Evolutionary conservation across 2,888 invertebrate genomes (phyloP).

Genomic region (Pomacea canaliculata): DNA sequence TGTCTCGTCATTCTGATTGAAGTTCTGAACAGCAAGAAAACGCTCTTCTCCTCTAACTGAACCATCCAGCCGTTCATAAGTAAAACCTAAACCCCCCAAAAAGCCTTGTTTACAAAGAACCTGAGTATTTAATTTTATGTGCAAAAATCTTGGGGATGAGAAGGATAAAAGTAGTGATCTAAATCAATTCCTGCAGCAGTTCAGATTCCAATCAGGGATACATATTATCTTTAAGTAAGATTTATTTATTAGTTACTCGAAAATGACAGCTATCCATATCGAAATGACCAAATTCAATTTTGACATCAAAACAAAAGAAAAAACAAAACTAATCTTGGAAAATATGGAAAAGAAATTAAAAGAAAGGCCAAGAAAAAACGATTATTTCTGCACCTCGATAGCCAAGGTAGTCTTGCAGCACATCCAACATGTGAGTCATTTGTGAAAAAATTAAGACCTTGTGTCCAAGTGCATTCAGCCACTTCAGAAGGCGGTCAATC

Average conservation of each 20-base stretch:
- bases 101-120: too few relatives aligned
- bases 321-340: too few relatives aligned
- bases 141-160: background rate
- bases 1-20: conserved; percentile 67
- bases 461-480: conserved; percentile 64
- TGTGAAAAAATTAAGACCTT: conserved; percentile 71
- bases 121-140: background rate
- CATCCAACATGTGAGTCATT: conserved; percentile 70
- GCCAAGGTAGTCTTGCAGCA: conserved; percentile 70
- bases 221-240: background rate
- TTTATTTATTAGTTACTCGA: too few relatives aligned
- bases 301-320: too few relatives aligned
- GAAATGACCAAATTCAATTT: too few relatives aligned
- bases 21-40: conserved; percentile 68
- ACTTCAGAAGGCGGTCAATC: conserved; percentile 66
- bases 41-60: conserved; percentile 70
- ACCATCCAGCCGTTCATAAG: conserved; percentile 71
- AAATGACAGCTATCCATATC: too few relatives aligned
- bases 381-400: conserved; percentile 57
- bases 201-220: background rate
- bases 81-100: conserved; percentile 56
- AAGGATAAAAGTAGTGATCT: background rate
- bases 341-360: too few relatives aligned
- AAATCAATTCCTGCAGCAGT: background rate
- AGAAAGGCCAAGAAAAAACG: too few relatives aligned